Evolutionary conservation across 1,140 invertebrate species (phyloP), one percentile per base, ranked within the genome.

Genomic region (Arion vulgaris): DNA sequence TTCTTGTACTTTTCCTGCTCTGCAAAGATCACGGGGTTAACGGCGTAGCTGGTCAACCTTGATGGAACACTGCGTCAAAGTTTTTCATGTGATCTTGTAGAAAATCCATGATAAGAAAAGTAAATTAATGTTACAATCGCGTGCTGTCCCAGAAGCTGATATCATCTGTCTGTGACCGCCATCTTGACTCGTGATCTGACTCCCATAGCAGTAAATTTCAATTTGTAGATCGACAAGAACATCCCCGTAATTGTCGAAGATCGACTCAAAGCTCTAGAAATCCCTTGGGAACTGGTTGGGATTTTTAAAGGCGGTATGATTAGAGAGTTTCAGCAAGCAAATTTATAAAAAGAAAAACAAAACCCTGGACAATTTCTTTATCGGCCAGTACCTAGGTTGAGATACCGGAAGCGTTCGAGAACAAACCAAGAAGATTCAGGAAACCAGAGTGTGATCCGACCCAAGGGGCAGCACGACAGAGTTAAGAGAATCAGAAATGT

Each of bases 181-280:
- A 66, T 66, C 62, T 66, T 34, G 62, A 66, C 62, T 66, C 62
- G 2, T 32, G 62, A 66, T 66, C 62, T 1, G 1, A 13, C 28
- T 66, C 62, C 62, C 28, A 2, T 66, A 32, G 62, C 32, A 66
- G n/a, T 66, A 32, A 66, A 66, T 66, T 66, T 66, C 62, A 66
- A 66, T 66, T 66, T 66, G 62, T 32, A 28, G 62, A 66, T n/a
- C n/a, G 62, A 28, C 62, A 66, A 66, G 62, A 66, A 66, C 62
- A 66, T 66, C 62, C 62, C 28, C 28, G 17, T 66, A 66, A 66
- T 66, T 66, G 62, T 28, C 17, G 62, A 66, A 32, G 62, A 66
- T 66, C 62, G 28, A 5, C 28, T 66, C 62, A 66, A 66, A 66
- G 62, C 62, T 34, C 62, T 2, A 28, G 62, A 32, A 23, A 9